Percentiles rank a stretch among this genome's conserved stretches.
These are phyloP conservation scores for Caiman crocodilus DNA, from an alignment of 2,797 vertebrate genomes.

Conservation along the genomic window DNA sequence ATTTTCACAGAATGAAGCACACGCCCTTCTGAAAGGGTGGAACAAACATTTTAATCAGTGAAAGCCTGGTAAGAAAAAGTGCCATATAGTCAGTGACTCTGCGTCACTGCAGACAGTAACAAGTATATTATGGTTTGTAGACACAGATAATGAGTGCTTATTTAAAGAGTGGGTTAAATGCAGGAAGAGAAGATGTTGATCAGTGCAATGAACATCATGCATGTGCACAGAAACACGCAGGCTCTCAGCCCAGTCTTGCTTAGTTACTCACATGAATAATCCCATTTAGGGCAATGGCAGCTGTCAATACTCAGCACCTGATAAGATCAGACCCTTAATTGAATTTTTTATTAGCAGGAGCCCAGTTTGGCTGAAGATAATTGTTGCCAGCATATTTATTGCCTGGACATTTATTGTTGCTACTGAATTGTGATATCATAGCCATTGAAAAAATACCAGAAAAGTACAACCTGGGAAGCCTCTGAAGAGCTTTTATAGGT, in stretches of 20 bases:
- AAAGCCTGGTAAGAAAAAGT: neutral
- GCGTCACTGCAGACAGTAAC: too few relatives aligned
- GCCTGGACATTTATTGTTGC: accelerated
- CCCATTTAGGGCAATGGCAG: neutral
- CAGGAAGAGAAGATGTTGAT: too few relatives aligned
- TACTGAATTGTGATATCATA: accelerated
- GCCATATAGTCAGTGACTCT: neutral
- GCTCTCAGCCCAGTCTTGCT: neutral
- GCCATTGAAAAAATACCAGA: accelerated
- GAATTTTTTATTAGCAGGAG: neutral
- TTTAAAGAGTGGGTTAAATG: neutral
- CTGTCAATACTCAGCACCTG: neutral
- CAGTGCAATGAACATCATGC: too few relatives aligned
- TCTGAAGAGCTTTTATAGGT: neutral
- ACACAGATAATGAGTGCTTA: neutral
- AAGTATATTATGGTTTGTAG: neutral
- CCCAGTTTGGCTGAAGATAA: accelerated
- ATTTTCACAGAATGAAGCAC: neutral
- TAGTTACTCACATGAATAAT: neutral
- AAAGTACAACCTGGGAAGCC: neutral
- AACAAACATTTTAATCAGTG: neutral
- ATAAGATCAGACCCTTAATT: neutral
- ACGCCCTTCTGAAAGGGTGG: neutral
- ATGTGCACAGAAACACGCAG: accelerated
- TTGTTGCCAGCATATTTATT: neutral